A percentile compares a stretch with the other conserved stretches of the same genome.
phyloP scores from a whole-genome alignment of 2,113 vertebrate genomes.

The Heterocephalus glaber region DNA sequence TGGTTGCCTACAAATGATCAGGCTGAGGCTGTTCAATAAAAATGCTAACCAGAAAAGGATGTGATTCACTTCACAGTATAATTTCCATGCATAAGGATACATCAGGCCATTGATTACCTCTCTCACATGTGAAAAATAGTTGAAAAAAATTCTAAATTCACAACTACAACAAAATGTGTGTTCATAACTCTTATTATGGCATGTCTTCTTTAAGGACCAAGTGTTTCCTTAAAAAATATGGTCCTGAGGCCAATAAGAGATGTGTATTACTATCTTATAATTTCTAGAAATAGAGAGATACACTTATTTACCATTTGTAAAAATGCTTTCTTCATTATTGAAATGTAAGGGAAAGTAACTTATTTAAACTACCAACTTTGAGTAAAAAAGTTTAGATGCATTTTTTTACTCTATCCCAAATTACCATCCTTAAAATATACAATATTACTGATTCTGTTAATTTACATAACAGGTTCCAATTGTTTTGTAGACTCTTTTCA shows the following conservation, averaged over 20 bases:
- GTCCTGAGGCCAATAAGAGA: neutral
- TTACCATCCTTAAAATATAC: neutral
- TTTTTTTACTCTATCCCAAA: neutral
- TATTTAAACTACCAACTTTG: neutral
- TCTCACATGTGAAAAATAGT: slow-evolving; percentile 9
- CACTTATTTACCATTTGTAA: neutral
- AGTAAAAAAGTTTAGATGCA: neutral
- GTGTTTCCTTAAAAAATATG: neutral
- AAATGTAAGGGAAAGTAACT: neutral
- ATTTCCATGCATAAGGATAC: slow-evolving; percentile 48
- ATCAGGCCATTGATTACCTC: neutral
- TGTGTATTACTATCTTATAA: neutral
- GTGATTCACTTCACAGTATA: slow-evolving; percentile 47
- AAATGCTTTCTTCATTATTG: neutral
- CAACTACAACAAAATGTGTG: neutral
- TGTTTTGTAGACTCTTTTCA: neutral
- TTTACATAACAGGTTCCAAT: neutral
- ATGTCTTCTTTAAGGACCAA: slow-evolving; percentile 14
- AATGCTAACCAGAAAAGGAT: slow-evolving; percentile 66
- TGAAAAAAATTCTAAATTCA: slow-evolving; percentile 23
- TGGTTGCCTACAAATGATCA: slow-evolving; percentile 57
- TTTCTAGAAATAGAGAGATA: neutral
- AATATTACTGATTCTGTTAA: neutral
- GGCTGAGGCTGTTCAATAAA: slow-evolving; percentile 48
- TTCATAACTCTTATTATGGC: neutral